A percentile compares a stretch with the other conserved stretches of the same genome.
These are phyloP conservation scores for Acipenser transmontanus DNA, from an alignment of 2,797 vertebrate genomes.

Conservation along the genomic window DNA sequence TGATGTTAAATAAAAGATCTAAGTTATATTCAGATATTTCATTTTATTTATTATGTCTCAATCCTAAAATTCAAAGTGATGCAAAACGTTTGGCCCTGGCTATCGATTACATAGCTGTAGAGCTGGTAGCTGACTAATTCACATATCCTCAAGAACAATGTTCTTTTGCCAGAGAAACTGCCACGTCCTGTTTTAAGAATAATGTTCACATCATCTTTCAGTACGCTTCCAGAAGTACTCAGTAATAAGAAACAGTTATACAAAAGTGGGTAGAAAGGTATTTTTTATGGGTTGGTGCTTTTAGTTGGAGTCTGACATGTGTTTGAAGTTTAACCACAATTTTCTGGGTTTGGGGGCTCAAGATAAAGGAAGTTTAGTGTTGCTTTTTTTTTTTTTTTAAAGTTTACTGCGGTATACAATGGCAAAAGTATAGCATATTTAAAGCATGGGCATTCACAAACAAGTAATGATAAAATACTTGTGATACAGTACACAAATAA, in stretches of 20 bases:
- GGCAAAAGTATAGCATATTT: too few species aligned
- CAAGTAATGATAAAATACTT: too few species aligned
- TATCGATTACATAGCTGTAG: neutral
- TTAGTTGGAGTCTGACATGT: constrained; percentile 17
- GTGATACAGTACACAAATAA: too few species aligned
- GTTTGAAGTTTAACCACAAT: constrained; percentile 26
- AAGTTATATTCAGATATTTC: too few species aligned
- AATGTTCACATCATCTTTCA: constrained; percentile 26
- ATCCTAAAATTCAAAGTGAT: too few species aligned
- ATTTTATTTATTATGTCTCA: too few species aligned
- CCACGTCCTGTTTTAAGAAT: constrained; percentile 40
- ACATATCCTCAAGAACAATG: constrained; percentile 17
- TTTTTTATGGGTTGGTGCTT: constrained; percentile 29
- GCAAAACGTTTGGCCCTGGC: too few species aligned
- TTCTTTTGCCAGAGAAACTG: constrained; percentile 25
- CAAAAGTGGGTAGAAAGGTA: constrained; percentile 30
- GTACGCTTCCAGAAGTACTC: constrained; percentile 23
- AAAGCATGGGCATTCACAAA: too few species aligned
- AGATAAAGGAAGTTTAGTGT: too few species aligned
- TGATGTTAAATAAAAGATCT: too few species aligned
- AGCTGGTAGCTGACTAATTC: constrained; percentile 17
- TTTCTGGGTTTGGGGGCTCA: neutral
- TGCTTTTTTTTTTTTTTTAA: too few species aligned
- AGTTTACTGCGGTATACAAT: too few species aligned
- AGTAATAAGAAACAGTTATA: constrained; percentile 20